Base-by-base conservation (phyloP, 2,113 vertebrate species). In the Phalacrocorax carbo region DNA sequence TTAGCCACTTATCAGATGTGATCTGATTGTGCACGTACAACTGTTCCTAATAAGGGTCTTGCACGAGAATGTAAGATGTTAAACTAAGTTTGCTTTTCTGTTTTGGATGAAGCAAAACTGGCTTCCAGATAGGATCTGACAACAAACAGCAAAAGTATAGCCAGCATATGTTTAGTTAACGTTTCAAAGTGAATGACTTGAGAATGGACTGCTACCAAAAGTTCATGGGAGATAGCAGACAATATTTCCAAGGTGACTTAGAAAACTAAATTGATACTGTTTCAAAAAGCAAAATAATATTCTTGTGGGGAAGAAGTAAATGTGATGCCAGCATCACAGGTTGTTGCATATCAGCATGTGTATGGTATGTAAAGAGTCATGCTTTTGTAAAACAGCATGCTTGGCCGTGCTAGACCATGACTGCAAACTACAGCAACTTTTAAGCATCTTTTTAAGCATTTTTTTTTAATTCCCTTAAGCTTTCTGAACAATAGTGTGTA, bases 1-100 rank as follows among this genome's bases (percentile, higher is more conserved):
- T 10, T 38, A 10, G n/a, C 11, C 6, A 8, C 13, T 88, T 42
- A 51, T 15, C 0, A 1, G 51, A 7, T 21, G 25, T 17, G 58
- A 10, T 57, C 6, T 30, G 55, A 4, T 14, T 6, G 34, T 44
- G 26, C 1, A 0, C 1, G 8, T 48, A 2, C 8, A 19, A 1
- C 5, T 73, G 25, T 49, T 77, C 9, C 36, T 10, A 9, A 21
- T 38, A 36, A 70, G 58, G 13, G 4, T 7, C 27, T 78, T 17
- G 4, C 17, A 0, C 15, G 21, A 13, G 5, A 66, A 4, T 2
- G 26, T 17, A 42, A 40, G 55, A 11, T 29, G 18, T n/a, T 25
- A 8, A 42, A 4, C 20, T 38, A 6, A 54, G 21, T 23, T 70
- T 70, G 13, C 9, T 52, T 55, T 48, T 22, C 15, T 32, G 13